Conservation (phyloP, 2,797 vertebrate species). For the Oreochromis mossambicus region DNA sequence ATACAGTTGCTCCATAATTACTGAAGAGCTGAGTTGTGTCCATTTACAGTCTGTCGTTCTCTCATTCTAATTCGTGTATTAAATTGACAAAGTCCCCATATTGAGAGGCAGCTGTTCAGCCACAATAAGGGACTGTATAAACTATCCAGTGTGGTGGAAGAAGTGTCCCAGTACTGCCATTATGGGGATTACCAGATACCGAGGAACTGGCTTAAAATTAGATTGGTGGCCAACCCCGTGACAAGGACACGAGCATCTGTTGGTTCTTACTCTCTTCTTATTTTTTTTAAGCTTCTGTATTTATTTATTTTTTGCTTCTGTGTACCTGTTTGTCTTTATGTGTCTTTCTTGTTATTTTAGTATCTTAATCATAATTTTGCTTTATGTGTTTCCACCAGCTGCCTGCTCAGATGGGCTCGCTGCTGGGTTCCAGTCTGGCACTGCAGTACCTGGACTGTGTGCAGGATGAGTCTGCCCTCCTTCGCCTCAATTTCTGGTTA, state of each 20-base stretch:
- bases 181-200: conserved; percentile 30
- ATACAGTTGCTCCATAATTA: conserved; percentile 48
- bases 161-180: conserved; percentile 22
- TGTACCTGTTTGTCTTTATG: neutral
- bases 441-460: conserved; percentile 90
- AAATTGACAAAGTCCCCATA: conserved; percentile 34
- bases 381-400: conserved; percentile 74
- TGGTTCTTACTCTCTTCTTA: neutral
- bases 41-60: conserved; percentile 47
- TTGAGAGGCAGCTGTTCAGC: conserved; percentile 57
- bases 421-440: conserved; percentile 83
- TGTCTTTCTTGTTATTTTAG: neutral
- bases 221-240: conserved; percentile 1
- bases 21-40: conserved; percentile 36
- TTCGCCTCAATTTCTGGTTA: conserved; percentile 93
- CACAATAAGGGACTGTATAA: conserved; percentile 20
- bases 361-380: neutral
- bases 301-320: neutral
- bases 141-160: conserved; percentile 11
- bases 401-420: conserved; percentile 92
- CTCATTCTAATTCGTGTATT: conserved; percentile 42
- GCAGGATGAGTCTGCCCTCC: conserved; percentile 85
- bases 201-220: conserved; percentile 4
- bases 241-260: neutral
- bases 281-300: neutral